Base-by-base conservation (phyloP, 2,113 vertebrate species). In the Fregata magnificens region DNA sequence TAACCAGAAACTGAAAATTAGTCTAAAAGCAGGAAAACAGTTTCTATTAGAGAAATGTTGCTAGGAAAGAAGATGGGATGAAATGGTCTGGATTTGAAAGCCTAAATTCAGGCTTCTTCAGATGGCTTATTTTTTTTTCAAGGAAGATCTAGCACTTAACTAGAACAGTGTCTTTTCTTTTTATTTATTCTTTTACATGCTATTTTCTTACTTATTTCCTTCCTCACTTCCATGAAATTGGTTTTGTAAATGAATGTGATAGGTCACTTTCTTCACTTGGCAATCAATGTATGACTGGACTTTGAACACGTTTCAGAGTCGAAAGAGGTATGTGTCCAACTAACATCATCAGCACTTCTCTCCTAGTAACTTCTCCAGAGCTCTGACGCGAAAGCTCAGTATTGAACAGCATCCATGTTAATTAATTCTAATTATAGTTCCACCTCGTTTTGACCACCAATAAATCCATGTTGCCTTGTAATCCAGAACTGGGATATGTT, bases 401-500 rank as follows among this genome's bases (percentile, higher is more conserved):
- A 95, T 74, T 76, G 86, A 97, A 71, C 86, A 50, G 47, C 86
- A 71, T 22, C 89, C 92, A 26, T 44, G 84, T 44, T 97, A 95
- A 95, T 96, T 95, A 97, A 91, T 72, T 95, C 95, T 97, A 94
- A 97, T 95, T 97, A 97, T 96, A 94, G 94, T 93, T 67, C 95
- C 80, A 79, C 84, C 61, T 90, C 84, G 86, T 91, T 95, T 8
- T 93, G 91, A 94, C 93, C 84, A 91, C 96, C 82, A 88, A 95
- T 94, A 96, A 95, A 95, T 92, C 95, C 87, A 96, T 90, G 58
- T 17, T 90, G 87, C 42, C 76, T 82, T 40, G 53, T 47, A 69
- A 93, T 20, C 63, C 86, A 86, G 70, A 90, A 47, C 79, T 50
- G 59, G 61, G 49, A 65, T n/a, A 22, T 13, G n/a, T 85, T 90